Evolutionary conservation across 2,113 vertebrate genomes (phyloP).

Genomic region (Daubentonia madagascariensis): DNA sequence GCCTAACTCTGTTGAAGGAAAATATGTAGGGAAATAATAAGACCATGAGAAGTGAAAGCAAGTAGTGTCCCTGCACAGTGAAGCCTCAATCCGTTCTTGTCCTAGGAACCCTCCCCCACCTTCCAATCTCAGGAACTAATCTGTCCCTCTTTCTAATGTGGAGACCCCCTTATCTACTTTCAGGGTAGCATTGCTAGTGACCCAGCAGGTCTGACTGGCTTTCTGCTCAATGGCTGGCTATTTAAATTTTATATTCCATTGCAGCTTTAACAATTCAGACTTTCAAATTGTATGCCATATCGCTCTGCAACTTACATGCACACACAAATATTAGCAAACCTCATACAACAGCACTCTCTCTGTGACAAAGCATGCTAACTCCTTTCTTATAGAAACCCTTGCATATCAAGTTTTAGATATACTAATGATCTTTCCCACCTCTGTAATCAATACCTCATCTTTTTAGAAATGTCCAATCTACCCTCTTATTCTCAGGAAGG

Average conservation of each 20-base stretch:
- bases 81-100: not conserved
- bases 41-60: not conserved
- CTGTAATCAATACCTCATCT: not conserved
- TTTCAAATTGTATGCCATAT: not conserved
- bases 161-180: constrained; percentile 52
- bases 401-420: not conserved
- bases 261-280: not conserved
- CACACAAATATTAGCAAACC: too few species aligned
- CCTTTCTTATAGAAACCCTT: not conserved
- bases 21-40: not conserved
- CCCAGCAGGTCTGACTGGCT: constrained; percentile 45
- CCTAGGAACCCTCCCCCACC: not conserved
- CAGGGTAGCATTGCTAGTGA: constrained; percentile 58
- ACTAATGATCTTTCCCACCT: not conserved
- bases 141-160: constrained; percentile 44
- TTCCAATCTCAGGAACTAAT: constrained; percentile 30
- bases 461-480: not conserved
- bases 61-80: not conserved
- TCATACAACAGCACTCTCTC: not conserved
- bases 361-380: not conserved
- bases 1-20: constrained; percentile 20
- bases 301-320: not conserved
- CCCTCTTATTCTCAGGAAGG: not conserved
- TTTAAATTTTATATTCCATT: constrained; percentile 38
- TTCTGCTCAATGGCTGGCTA: constrained; percentile 37